Evolutionary conservation across 2,113 vertebrate species (phyloP), one percentile per base, ranked within the genome.

Genomic region (Butorides virescens): DNA sequence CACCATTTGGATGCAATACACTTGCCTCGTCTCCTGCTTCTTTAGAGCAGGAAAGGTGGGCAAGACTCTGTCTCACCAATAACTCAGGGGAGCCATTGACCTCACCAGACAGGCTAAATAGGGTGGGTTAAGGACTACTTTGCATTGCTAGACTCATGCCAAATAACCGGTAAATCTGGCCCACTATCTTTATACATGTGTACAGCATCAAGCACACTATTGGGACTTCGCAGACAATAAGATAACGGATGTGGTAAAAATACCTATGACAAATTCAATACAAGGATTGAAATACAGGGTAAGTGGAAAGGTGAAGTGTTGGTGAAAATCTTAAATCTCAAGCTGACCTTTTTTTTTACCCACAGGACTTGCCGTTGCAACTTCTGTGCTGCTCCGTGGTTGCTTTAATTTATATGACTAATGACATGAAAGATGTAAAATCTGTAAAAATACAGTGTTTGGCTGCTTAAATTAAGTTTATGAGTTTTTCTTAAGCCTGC

Each of bases 401-500:
- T 97, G 95, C 95, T 98, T 97, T 98, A 98, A 98, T 98, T 98
- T 98, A 98, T 97, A 97, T 97, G 97, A 98, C 97, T 98, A 98
- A 98, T 97, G 98, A 97, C 97, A 98, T 93, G 97, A 98, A 98
- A 97, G 97, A 98, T 98, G 97, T 97, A 98, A 98, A 98, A 98
- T 97, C 97, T 96, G 96, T 98, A 97, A 98, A 98, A 98, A 98
- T 97, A 97, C 97, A 96, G 97, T 98, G 97, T 98, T 98, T 98
- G 98, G 98, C 97, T 98, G 97, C 96, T 98, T 98, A 98, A 98
- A 98, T 98, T 98, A 98, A 98, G 97, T 98, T 98, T 98, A 98
- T 98, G 98, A 98, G 98, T 98, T 98, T 98, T 98, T 97, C 97
- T 98, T 98, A 98, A 98, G 98, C 98, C 98, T 98, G 98, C 98